Evolutionary conservation across 2,113 vertebrate genomes (phyloP), one percentile per base, ranked within the genome.

Genomic region (Rhinoderma darwinii): DNA sequence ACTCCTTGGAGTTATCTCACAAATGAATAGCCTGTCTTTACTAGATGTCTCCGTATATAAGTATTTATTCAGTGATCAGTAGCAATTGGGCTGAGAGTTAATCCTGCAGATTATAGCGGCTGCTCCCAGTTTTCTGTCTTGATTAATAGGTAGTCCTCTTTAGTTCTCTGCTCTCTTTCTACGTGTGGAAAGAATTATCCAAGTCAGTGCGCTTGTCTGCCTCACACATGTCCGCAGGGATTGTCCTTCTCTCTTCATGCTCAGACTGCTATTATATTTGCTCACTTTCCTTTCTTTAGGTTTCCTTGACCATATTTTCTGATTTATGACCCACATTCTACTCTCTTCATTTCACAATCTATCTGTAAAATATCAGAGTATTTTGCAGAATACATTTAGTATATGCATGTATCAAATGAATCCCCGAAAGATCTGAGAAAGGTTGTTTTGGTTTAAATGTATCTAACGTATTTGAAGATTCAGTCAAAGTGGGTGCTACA

Each of bases 161-260:
- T 61, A 35, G 4, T 61, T 41, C 51, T 54, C 5, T 35, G 20
- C 77, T 43, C 25, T 81, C 56, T 41, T 59, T 54, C 9, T 81
- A 81, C 0, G 37, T 81, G 78, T 81, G 78, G 56, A 81, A 63
- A 81, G 78, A 61, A 81, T 81, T 81, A 63, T 81, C 54, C 78
- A 81, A 81, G 37, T 63, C 78, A 61, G 78, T 81, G 54, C 54
- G 20, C 78, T 61, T 43, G 78, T 81, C 78, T 63, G 54, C 78
- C 56, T 63, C 78, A 81, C 51, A 79, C 54, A 63, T 43, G 37
- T 81, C 78, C 78, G 51, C 11, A 39, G 54, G 78, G 78, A 81
- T 43, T 43, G 54, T 18, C 32, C 54, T 61, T n/a, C 35, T 39
- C 78, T 41, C 77, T 61, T 9, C 54, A 43, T 41, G 78, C 78